Evolutionary conservation across 2,888 invertebrate species (phyloP), one percentile per base, ranked within the genome.

Genomic region (Epicampocera succincta): DNA sequence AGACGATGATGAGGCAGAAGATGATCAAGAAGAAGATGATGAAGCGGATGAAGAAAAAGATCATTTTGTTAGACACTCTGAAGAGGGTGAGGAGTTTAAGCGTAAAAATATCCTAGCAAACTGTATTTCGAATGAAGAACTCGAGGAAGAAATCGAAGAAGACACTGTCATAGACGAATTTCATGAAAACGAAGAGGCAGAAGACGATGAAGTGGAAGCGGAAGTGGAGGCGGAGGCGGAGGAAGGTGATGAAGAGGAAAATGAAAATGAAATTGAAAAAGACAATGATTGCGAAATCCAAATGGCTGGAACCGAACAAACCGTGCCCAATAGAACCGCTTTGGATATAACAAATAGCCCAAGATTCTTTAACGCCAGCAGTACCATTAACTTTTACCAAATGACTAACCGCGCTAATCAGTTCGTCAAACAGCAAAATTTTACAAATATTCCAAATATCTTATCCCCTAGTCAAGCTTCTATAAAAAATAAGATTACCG

Each of bases 301-400:
- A 69, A 33, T 56, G 8, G 33, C 60, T 25, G 25, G 48, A 12
- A 21, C n/a, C n/a, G 74, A 78, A 60, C 69, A 71, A 17, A 78
- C 74, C 75, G 75, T 80, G 77, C 65, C 83, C 65, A 71, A 83
- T 52, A 78, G 63, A 73, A 29, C 56, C 50, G n/a, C 60, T 29
- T 15, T 63, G 33, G 68, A 76, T 33, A 9, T 54, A 17, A 15
- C 54, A 44, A 56, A 61, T 15, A 66, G 54, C n/a, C 42, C 68
- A 11, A 66, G 72, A 60, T 29, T 66, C 50, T 52, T 69, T 11
- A 58, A 48, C 17, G 15, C 65, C n/a, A 71, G 33, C 33, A 71
- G 60, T 25, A 50, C 44, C 0, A 54, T 61, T n/a, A 74, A 71
- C 42, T 75, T 71, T 38, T 78, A 82, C 71, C 82, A 74, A 71